Evolutionary conservation across 2,797 vertebrate genomes (phyloP).

Genomic region (Paratrypauchen microcephalus): DNA sequence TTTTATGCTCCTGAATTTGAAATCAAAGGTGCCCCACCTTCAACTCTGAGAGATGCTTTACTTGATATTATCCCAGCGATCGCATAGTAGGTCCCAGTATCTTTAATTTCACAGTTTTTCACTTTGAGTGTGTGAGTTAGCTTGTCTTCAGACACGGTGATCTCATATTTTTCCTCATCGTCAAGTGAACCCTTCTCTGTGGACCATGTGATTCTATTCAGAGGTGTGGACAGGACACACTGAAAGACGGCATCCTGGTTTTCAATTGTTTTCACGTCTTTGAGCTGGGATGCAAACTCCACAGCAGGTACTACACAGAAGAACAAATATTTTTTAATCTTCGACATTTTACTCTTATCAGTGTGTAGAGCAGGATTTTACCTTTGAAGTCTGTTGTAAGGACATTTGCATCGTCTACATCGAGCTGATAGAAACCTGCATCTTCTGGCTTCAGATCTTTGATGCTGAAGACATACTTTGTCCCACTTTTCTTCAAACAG

Average conservation of each 20-base stretch:
- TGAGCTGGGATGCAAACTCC: conserved; percentile 71
- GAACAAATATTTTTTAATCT: neutral
- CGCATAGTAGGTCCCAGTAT: conserved; percentile 81
- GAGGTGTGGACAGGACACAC: conserved; percentile 77
- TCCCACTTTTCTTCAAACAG: conserved; percentile 74
- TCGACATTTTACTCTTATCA: neutral
- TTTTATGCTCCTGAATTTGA: too few relatives aligned
- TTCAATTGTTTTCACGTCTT: conserved; percentile 71
- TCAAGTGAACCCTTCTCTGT: conserved; percentile 70
- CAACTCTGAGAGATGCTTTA: conserved; percentile 81
- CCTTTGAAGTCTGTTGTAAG: conserved; percentile 82
- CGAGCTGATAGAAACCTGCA: conserved; percentile 87
- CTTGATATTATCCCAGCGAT: conserved; percentile 76
- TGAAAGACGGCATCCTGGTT: conserved; percentile 76
- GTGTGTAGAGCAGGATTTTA: conserved; percentile 45
- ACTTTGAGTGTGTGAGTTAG: conserved; percentile 81
- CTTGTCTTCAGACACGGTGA: conserved; percentile 79
- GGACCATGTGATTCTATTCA: conserved; percentile 79
- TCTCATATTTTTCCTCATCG: conserved; percentile 76
- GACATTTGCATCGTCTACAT: conserved; percentile 82
- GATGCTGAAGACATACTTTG: conserved; percentile 80
- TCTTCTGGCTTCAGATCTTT: conserved; percentile 82
- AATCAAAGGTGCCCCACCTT: conserved; percentile 67
- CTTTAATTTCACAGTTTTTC: conserved; percentile 69
- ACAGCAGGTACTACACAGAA: conserved; percentile 65